Evolutionary conservation across 2,888 invertebrate species (phyloP), one percentile per base, ranked within the genome.

Genomic region (Epinotia bilunana): DNA sequence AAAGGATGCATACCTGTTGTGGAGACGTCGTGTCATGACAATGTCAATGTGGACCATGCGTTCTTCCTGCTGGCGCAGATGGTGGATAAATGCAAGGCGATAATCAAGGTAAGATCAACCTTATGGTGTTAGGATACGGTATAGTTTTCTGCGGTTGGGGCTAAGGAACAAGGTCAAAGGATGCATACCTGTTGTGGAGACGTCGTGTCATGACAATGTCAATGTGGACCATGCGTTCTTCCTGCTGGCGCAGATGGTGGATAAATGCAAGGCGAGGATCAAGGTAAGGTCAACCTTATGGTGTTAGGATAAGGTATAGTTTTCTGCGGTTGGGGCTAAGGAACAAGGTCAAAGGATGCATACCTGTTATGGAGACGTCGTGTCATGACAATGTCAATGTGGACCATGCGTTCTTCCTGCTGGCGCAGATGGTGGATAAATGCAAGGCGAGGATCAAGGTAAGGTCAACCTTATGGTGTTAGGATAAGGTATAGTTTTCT

Each of bases 191-290:
- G 94, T 99, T 63, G 96, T 99, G 72, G 99, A 99, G 93, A 98
- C 98, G 0, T 99, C 46, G 1, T 13, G 46, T 46, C 46, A 46
- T 46, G 98, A 98, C 85, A 99, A 98, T 84, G 98, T 99, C 79
- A 99, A 99, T 88, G 97, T 99, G 57, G 99, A 99, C 86, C 95
- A 97, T 84, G 98, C 99, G 39, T 98, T 98, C 88, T 95, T 98
- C 84, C 94, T 98, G 72, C 92, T 33, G 5, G 33, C 33, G 1
- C 33, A 33, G 33, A 33, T 33, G 33, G 33, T 33, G 33, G 33
- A 33, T 9, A 58, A 58, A 23, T 58, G 20, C 12, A 58, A 58
- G 58, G 58, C 58, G 12, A 20, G 58, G 0, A 23, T 23, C 9
- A 58, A 58, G 58, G 12, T 23, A 13, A 58, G 12, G 4, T 58